Evolutionary conservation across 2,113 vertebrate species (phyloP).

Genomic region (Todiramphus chloris): DNA sequence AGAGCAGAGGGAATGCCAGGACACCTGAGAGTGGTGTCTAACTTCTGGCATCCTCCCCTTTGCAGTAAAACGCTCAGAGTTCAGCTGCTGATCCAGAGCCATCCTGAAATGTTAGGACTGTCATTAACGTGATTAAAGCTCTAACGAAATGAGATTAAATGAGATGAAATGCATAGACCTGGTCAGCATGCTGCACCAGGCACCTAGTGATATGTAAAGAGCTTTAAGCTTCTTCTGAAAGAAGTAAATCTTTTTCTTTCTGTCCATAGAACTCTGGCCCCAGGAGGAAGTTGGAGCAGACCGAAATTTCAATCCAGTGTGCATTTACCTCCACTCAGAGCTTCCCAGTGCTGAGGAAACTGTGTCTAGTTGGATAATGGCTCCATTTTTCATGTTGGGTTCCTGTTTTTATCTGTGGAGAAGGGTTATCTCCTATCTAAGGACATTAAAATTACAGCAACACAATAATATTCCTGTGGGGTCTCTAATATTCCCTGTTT

Average conservation of each 20-base stretch:
- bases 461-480: not conserved
- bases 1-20: not conserved
- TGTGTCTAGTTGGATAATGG: not conserved
- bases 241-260: constrained; percentile 22
- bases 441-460: constrained; percentile 9
- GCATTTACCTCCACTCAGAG: not conserved
- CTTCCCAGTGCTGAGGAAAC: not conserved
- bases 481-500: not conserved
- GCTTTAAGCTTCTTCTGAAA: not conserved
- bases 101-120: constrained; percentile 5
- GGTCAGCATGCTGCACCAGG: not conserved
- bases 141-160: not conserved
- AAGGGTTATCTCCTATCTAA: not conserved
- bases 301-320: constrained; percentile 5
- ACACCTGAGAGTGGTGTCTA: not conserved
- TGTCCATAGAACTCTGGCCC: not conserved
- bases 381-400: constrained; percentile 2
- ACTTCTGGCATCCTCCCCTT: not conserved
- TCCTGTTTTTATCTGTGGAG: not conserved
- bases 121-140: constrained; percentile 22
- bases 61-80: not conserved
- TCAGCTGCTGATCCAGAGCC: not conserved
- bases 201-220: not conserved
- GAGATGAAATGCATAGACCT: not conserved
- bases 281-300: not conserved